Percentiles rank a stretch among this genome's conserved stretches.
phyloP scores from a whole-genome alignment of 2,797 vertebrate genomes.

The Corythornis leucogaster region DNA sequence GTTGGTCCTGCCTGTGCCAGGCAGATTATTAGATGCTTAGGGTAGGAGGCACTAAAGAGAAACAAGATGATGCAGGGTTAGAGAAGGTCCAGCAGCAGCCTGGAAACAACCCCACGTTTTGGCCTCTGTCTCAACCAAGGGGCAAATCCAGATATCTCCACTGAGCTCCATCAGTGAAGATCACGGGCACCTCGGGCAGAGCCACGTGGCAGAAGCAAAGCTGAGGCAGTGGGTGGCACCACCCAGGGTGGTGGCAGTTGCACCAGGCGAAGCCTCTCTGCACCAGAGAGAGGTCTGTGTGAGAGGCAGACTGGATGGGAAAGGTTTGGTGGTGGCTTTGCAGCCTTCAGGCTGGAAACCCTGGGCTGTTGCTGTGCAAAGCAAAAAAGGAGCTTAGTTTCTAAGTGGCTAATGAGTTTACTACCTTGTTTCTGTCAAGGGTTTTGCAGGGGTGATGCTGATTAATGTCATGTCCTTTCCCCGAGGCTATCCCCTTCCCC shows the following conservation, averaged over 20 bases:
- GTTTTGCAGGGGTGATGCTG: slow-evolving; percentile 19
- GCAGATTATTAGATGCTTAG: not conserved
- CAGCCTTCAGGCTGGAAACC: not conserved
- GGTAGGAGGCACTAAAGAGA: not conserved
- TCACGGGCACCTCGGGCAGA: not conserved
- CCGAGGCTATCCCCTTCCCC: slow-evolving; percentile 9
- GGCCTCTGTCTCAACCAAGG: not conserved
- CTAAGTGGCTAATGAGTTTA: slow-evolving; percentile 18
- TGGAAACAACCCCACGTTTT: not conserved
- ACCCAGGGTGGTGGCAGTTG: not conserved
- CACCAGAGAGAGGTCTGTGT: not conserved
- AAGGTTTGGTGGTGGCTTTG: not conserved
- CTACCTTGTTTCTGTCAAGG: slow-evolving; percentile 22
- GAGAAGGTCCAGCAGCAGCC: not conserved
- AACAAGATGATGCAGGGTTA: not conserved
- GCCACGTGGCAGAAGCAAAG: not conserved
- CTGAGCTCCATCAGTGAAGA: not conserved
- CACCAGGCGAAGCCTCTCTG: not conserved
- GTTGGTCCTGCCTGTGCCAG: not conserved
- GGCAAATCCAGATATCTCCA: not conserved
- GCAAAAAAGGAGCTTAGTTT: slow-evolving; percentile 32
- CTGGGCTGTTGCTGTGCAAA: not conserved
- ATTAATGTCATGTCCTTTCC: slow-evolving; percentile 43
- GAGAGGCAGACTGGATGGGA: not conserved
- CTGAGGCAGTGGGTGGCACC: not conserved